Conservation (phyloP, 2,888 invertebrate species). For the Tridacna gigas region DNA sequence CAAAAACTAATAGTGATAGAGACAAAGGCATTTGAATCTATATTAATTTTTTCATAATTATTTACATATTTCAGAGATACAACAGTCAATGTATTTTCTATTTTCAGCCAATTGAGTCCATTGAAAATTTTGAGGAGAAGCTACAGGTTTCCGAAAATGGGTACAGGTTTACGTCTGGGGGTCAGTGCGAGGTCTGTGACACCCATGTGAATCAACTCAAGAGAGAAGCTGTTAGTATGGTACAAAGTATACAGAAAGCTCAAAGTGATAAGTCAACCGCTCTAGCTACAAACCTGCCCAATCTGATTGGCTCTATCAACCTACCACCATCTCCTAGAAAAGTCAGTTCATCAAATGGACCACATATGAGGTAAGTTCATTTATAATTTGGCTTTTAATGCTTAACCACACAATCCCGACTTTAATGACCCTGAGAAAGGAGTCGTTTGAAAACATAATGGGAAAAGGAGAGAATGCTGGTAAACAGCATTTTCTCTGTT, state of each 20-base stretch:
- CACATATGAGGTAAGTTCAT: slow-evolving; percentile 54
- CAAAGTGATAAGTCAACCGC: slow-evolving; percentile 68
- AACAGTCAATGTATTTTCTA: slow-evolving; percentile 8
- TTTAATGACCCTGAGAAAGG: neutral
- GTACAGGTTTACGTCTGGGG: slow-evolving; percentile 68
- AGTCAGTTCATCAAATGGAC: slow-evolving; percentile 34
- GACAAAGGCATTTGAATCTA: neutral
- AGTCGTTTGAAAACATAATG: neutral
- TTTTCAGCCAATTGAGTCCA: slow-evolving; percentile 69
- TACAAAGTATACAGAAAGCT: slow-evolving; percentile 80
- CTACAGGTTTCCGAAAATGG: slow-evolving; percentile 73
- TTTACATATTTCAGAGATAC: no score
- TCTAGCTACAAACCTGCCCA: slow-evolving; percentile 67
- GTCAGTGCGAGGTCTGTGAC: slow-evolving; percentile 80
- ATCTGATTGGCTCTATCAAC: slow-evolving; percentile 71
- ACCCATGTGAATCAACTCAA: slow-evolving; percentile 76
- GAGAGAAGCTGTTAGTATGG: slow-evolving; percentile 80
- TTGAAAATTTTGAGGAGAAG: slow-evolving; percentile 73
- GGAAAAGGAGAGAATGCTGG: neutral
- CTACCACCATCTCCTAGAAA: slow-evolving; percentile 60
- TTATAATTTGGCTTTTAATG: neutral
- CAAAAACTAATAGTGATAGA: no score
- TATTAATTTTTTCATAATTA: neutral
- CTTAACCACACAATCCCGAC: neutral
- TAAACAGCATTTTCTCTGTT: no score